These are phyloP conservation scores for Plebejus argus DNA, from an alignment of 2,888 invertebrate species.

Conservation along the genomic window DNA sequence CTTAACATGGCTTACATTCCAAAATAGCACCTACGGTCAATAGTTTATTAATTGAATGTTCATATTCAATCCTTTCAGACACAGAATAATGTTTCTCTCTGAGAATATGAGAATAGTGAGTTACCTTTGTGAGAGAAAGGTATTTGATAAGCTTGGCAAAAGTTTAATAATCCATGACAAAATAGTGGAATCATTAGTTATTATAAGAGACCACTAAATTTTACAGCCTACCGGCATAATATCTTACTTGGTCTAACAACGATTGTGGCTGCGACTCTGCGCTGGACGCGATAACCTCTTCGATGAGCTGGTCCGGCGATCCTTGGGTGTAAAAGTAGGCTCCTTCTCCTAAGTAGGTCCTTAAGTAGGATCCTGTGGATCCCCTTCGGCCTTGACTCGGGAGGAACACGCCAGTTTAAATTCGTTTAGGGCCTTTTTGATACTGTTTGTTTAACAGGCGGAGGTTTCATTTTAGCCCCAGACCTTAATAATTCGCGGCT, in stretches of 20 bases:
- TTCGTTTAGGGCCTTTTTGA: too few species aligned
- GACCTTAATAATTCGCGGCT: too few species aligned
- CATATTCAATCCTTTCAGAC: background rate
- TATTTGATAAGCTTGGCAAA: background rate
- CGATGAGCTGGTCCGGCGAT: background rate
- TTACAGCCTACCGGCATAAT: background rate
- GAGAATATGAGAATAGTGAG: background rate
- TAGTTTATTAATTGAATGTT: background rate
- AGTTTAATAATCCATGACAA: background rate
- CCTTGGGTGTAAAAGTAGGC: background rate
- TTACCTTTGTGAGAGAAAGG: background rate
- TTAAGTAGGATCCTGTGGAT: too few species aligned
- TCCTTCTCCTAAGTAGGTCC: too few species aligned
- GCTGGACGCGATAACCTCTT: background rate
- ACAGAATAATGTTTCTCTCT: too few species aligned
- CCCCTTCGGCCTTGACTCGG: too few species aligned
- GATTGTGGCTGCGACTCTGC: background rate
- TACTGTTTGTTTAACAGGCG: too few species aligned
- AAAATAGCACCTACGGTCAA: conserved; percentile 1
- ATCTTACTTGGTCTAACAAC: background rate
- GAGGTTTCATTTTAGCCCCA: too few species aligned
- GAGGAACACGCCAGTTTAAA: too few species aligned
- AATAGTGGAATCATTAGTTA: background rate
- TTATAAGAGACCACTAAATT: background rate
- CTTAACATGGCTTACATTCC: background rate